Evolutionary conservation across 1,140 invertebrate species (phyloP).

Genomic region (Lasioglossum albipes): DNA sequence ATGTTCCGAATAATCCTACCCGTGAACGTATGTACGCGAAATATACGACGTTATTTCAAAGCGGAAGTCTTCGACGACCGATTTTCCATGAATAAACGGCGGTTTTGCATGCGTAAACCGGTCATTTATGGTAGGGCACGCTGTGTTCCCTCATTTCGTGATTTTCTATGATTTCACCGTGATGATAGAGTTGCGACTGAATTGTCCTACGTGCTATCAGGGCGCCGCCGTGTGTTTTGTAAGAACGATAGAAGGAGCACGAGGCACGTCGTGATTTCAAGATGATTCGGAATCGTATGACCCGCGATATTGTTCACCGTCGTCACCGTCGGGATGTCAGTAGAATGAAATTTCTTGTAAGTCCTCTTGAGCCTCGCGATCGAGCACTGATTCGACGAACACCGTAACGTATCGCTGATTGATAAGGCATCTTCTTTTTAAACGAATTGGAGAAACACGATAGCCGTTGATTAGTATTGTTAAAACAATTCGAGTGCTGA

Average conservation of each 20-base stretch:
- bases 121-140: too few relatives aligned
- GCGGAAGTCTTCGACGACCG: background rate
- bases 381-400: conserved; percentile 30
- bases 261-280: background rate
- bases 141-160: background rate
- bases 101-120: background rate
- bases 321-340: background rate
- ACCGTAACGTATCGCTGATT: conserved; percentile 30
- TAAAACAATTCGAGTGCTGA: conserved; percentile 36
- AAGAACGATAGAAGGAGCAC: background rate
- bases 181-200: background rate
- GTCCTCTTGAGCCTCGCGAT: background rate
- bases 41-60: background rate
- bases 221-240: background rate
- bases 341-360: conserved; percentile 6
- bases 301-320: background rate
- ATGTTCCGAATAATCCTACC: background rate
- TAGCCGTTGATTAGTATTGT: conserved; percentile 23
- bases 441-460: conserved; percentile 13
- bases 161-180: background rate
- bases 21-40: background rate
- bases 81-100: too few relatives aligned
- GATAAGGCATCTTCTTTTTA: conserved; percentile 43
- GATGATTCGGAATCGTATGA: background rate
- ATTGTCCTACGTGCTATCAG: background rate